Conservation (phyloP, 1,140 invertebrate genomes). For the Hyles euphorbiae region DNA sequence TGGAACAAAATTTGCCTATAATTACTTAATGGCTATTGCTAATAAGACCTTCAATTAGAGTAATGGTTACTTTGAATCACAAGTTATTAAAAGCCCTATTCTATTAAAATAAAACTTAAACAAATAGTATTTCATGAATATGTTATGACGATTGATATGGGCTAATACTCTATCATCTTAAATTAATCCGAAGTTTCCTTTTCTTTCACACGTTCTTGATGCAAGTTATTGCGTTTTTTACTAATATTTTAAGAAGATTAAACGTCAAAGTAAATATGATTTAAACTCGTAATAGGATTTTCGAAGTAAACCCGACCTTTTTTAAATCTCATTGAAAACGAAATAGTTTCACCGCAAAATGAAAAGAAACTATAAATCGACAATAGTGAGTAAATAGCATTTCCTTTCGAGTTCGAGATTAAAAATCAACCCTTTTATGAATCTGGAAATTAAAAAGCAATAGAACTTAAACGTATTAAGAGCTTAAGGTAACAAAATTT, state of each 20-base stretch:
- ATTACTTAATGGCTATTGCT: too few relatives aligned
- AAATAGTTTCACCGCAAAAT: slow-evolving; percentile 53
- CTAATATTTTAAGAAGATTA: not conserved
- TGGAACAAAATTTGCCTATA: too few relatives aligned
- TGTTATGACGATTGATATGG: too few relatives aligned
- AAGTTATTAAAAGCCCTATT: too few relatives aligned
- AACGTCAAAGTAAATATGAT: slow-evolving; percentile 18
- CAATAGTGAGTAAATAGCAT: slow-evolving; percentile 23
- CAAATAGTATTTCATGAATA: too few relatives aligned
- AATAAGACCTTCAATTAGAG: too few relatives aligned
- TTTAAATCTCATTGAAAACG: slow-evolving; percentile 33
- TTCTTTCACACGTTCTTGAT: too few relatives aligned
- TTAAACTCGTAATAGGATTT: slow-evolving; percentile 31
- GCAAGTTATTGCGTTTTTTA: too few relatives aligned
- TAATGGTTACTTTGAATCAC: too few relatives aligned
- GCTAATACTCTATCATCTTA: too few relatives aligned
- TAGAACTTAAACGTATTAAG: slow-evolving; percentile 67
- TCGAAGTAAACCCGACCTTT: slow-evolving; percentile 13
- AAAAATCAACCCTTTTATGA: slow-evolving; percentile 67
- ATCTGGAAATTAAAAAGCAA: slow-evolving; percentile 69
- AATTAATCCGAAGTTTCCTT: too few relatives aligned
- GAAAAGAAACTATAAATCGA: slow-evolving; percentile 39
- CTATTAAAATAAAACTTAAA: too few relatives aligned
- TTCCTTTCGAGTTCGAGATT: slow-evolving; percentile 56
- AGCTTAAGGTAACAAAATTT: slow-evolving; percentile 65